Base-by-base conservation (phyloP, 2,797 vertebrate species). In the Acridotheres tristis region DNA sequence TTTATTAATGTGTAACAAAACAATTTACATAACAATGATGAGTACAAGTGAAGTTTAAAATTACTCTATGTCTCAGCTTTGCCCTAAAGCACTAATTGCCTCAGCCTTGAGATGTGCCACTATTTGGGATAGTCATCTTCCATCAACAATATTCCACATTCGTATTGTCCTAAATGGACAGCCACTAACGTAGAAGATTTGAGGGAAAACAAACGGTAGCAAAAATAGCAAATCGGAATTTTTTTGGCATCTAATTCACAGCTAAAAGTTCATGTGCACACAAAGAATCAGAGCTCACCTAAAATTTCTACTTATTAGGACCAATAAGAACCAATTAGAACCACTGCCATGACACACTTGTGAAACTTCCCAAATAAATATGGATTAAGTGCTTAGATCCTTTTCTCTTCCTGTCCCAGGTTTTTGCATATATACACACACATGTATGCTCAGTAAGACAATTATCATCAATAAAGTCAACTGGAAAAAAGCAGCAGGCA, bases 1-100 rank as follows among this genome's bases (percentile, higher is more conserved):
- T 51, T 54, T 63, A 87, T 68, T 88, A 87, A 87, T 43, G 45
- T 57, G 67, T 89, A 96, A 92, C 76, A 91, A 94, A 91, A 58
- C 57, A 43, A 92, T 93, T 84, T 91, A 79, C 26, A 92, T 88
- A 85, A 95, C 89, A 97, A 94, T n/a, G 45, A 86, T 38, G 29
- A n/a, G 53, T 57, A 89, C 58, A 54, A 93, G 32, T 16, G 40
- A 95, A 85, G 26, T 80, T 91, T 67, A 59, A 85, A 73, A 45
- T 77, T 76, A 87, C 29, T 93, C 59, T n/a, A 29, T 63, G 55
- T 47, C 74, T 89, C 85, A 55, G 78, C 79, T 94, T 88, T 81
- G 45, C 89, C 92, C 89, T 85, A 84, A 92, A 95, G 58, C 51
- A 87, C 23, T 84, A 81, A 92, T 92, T 94, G 48, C 32, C 61